Percentiles rank a stretch among this genome's conserved stretches.
These are phyloP conservation scores for Parnassius apollo DNA, from an alignment of 2,888 invertebrate species.

Conservation along the genomic window DNA sequence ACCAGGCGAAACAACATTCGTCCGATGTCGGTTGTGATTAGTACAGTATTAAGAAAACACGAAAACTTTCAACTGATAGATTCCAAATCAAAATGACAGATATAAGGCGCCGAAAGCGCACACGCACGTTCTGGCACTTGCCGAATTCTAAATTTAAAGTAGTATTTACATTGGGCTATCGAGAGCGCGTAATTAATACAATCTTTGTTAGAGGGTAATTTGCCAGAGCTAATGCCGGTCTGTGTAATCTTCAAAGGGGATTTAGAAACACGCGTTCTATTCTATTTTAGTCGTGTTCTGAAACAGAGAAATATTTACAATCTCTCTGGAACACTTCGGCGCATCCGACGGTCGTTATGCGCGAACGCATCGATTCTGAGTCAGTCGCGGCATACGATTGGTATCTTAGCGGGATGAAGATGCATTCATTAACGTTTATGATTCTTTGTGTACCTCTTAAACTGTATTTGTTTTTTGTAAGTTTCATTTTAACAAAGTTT, in stretches of 20 bases:
- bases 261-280: conserved; percentile 80
- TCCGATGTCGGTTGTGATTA: conserved; percentile 44
- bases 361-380: conserved; percentile 72
- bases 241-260: conserved; percentile 81
- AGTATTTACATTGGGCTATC: conserved; percentile 77
- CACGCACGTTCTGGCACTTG: conserved; percentile 53
- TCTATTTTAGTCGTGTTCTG: conserved; percentile 79
- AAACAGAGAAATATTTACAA: conserved; percentile 82
- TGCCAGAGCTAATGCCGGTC: conserved; percentile 80
- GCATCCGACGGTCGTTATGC: conserved; percentile 78
- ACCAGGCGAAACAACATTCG: conserved; percentile 35
- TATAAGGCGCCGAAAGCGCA: conserved; percentile 60
- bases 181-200: conserved; percentile 81
- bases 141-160: conserved; percentile 73
- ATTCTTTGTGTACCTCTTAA: conserved; percentile 47
- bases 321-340: conserved; percentile 79
- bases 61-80: conserved; percentile 45
- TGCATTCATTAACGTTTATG: conserved; percentile 62
- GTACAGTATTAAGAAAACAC: conserved; percentile 44
- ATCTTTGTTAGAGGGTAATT: conserved; percentile 81
- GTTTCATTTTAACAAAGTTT: not conserved
- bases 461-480: not conserved
- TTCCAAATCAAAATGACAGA: conserved; percentile 68
- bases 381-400: conserved; percentile 68
- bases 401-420: conserved; percentile 60